phyloP scores from a whole-genome alignment of 2,113 vertebrate species.

The Hyla sarda region DNA sequence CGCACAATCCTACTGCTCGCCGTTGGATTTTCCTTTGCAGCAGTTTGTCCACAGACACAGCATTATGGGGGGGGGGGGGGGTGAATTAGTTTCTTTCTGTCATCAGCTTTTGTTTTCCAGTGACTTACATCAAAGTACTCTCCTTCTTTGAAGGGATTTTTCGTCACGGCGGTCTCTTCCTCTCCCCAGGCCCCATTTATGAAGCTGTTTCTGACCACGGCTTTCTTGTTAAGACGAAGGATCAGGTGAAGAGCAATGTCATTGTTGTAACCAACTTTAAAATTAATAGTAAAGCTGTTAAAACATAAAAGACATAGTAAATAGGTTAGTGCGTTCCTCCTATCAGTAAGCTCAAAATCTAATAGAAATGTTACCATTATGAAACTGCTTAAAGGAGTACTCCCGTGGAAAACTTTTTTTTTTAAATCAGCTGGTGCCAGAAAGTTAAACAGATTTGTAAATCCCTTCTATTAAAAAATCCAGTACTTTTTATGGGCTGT shows the following conservation, averaged over 20 bases:
- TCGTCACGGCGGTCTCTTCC: slow-evolving; percentile 70
- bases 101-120: too few relatives aligned
- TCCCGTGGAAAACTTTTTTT: too few relatives aligned
- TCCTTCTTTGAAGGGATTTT: slow-evolving; percentile 77
- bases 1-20: too few relatives aligned
- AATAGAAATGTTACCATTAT: too few relatives aligned
- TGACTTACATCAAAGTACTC: slow-evolving; percentile 83
- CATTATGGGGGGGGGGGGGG: too few relatives aligned
- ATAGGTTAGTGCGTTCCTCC: background rate
- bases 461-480: too few relatives aligned
- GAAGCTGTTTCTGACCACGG: slow-evolving; percentile 76
- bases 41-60: too few relatives aligned
- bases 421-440: too few relatives aligned
- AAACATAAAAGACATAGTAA: background rate
- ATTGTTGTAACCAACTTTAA: slow-evolving; percentile 23
- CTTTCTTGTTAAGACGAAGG: slow-evolving; percentile 64
- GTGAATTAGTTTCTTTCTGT: background rate
- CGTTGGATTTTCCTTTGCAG: too few relatives aligned
- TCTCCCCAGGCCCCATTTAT: slow-evolving; percentile 74
- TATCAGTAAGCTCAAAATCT: background rate
- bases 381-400: too few relatives aligned
- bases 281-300: slow-evolving; percentile 37
- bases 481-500: too few relatives aligned
- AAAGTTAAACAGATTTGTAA: too few relatives aligned
- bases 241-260: slow-evolving; percentile 79